Conservation (phyloP, 1,140 invertebrate species). For the Ectropis grisescens region DNA sequence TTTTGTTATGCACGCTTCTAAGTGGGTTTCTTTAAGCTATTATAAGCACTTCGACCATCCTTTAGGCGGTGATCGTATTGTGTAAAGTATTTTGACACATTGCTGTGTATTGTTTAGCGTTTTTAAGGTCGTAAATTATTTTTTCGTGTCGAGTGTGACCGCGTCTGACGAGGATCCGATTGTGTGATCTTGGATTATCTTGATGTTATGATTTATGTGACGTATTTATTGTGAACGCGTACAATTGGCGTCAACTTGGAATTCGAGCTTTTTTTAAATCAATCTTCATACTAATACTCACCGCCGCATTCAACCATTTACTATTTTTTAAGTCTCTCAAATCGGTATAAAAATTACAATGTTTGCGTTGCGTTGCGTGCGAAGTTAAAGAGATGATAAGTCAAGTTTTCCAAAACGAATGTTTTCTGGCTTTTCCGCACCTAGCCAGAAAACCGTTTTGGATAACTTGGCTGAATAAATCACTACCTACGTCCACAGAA, state of each 20-base stretch:
- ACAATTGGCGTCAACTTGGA: neutral
- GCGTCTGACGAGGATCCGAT: constrained; percentile 39
- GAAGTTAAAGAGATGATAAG: no score
- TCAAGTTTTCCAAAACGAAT: no score
- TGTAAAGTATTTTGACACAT: constrained; percentile 62
- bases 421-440: no score
- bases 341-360: no score
- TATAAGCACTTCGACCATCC: constrained; percentile 25
- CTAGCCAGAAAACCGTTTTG: no score
- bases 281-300: no score
- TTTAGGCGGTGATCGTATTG: constrained; percentile 40
- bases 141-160: constrained; percentile 21
- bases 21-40: constrained; percentile 25
- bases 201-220: constrained; percentile 49
- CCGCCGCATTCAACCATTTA: no score
- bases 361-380: no score
- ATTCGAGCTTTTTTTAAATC: neutral
- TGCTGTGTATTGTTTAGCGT: constrained; percentile 44
- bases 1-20: constrained; percentile 32
- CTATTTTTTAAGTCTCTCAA: no score
- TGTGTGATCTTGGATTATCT: constrained; percentile 34
- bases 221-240: constrained; percentile 9
- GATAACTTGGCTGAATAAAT: no score
- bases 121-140: constrained; percentile 51
- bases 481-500: no score